Base-by-base conservation (phyloP, 2,113 vertebrate genomes). In the Panthera uncia region DNA sequence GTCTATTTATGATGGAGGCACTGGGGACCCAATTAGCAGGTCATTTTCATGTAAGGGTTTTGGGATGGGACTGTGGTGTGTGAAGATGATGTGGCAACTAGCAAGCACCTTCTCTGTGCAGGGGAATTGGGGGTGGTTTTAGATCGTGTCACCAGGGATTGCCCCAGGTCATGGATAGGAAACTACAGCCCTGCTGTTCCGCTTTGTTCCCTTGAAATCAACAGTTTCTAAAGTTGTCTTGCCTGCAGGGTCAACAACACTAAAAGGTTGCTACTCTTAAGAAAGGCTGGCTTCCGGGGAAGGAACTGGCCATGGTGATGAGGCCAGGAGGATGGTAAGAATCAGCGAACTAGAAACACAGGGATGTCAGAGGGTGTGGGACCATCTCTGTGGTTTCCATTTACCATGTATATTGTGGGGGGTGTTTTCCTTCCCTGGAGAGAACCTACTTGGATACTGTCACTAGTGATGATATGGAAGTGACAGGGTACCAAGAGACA, bases 21-120 rank as follows among this genome's bases (percentile, higher is more conserved):
- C 92, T 33, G 50, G 96, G 97, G 92, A 94, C 97, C 96, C 97
- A 98, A 97, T 97, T 97, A 98, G 92, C 95, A 63, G 79, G 96
- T 97, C 95, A 38, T 87, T 92, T 91, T 94, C 57, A 29, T 74
- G 66, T 55, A n/a, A 68, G 80, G 57, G 76, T 38, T 94, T 95
- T 63, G 83, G 94, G 92, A 89, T 93, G 81, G 50, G 80, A 71
- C 94, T 71, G 79, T n/a, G 65, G 50, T 78, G 94, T 92, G 14
- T 91, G 50, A 85, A 48, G 96, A n/a, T 73, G 95, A 57, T 84
- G 36, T 1, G 33, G 88, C 52, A 81, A 90, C 57, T 7, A 19
- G 36, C 0, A 2, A 84, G n/a, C 14, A 29, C 73, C 48, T 78
- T 94, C 87, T 85, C 25, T 1, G 33, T 50, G 48, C 80, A 3